Percentiles rank a stretch among this genome's conserved stretches.
Evolutionary conservation across 2,797 vertebrate genomes (phyloP).

Genomic region (Diplodus sargus): DNA sequence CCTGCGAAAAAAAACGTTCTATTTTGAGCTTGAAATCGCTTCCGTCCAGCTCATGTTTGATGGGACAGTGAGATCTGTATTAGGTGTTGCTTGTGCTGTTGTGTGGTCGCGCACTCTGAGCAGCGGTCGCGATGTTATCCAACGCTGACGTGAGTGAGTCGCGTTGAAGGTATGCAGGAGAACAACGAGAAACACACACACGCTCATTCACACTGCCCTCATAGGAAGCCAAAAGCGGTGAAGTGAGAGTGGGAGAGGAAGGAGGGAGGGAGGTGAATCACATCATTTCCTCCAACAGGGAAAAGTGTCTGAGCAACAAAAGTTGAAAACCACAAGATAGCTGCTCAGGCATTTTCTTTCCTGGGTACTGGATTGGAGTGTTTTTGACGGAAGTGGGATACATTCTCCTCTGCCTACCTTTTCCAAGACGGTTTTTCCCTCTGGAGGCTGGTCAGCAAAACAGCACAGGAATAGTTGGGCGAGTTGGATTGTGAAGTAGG

Average conservation of each 20-base stretch:
- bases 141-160: slow-evolving; percentile 43
- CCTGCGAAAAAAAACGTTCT: background rate
- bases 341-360: slow-evolving; percentile 57
- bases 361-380: slow-evolving; percentile 25
- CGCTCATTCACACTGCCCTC: slow-evolving; percentile 61
- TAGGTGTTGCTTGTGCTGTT: slow-evolving; percentile 40
- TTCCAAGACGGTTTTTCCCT: slow-evolving; percentile 78
- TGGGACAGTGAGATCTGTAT: slow-evolving; percentile 37
- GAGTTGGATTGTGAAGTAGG: slow-evolving; percentile 88
- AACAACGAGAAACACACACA: slow-evolving; percentile 48
- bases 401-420: slow-evolving; percentile 83
- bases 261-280: slow-evolving; percentile 68
- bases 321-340: slow-evolving; percentile 75
- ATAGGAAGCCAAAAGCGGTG: slow-evolving; percentile 66
- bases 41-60: slow-evolving; percentile 38
- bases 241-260: slow-evolving; percentile 61
- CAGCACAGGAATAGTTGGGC: slow-evolving; percentile 91
- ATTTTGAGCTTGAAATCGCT: slow-evolving; percentile 15
- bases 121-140: slow-evolving; percentile 45
- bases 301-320: slow-evolving; percentile 68
- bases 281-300: slow-evolving; percentile 77
- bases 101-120: slow-evolving; percentile 30
- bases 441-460: slow-evolving; percentile 89
- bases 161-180: slow-evolving; percentile 55
- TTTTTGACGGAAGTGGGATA: slow-evolving; percentile 66